Percentiles rank a stretch among this genome's conserved stretches.
These are phyloP conservation scores for Ciona savignyi DNA, from an alignment of 23 tunicate species.

Conservation along the genomic window DNA sequence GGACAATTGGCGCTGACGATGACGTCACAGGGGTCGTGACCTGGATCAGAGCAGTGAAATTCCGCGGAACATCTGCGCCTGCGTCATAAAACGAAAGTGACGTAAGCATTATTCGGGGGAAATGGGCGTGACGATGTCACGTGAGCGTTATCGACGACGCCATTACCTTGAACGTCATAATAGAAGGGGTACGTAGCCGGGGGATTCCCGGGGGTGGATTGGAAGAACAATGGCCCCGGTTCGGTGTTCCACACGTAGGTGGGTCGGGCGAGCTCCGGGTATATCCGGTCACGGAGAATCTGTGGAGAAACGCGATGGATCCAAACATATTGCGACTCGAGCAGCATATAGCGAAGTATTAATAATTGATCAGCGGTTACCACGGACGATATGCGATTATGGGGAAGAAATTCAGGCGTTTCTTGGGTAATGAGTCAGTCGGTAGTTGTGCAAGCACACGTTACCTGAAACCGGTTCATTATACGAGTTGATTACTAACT, in stretches of 20 bases:
- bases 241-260: conserved; percentile 60
- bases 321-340: no score
- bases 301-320: no score
- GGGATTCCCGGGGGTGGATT: conserved; percentile 34
- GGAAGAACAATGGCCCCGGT: conserved; percentile 65
- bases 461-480: no score
- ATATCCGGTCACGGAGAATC: conserved; percentile 89
- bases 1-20: conserved; percentile 84
- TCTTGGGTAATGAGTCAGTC: no score
- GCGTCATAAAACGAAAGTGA: conserved; percentile 4
- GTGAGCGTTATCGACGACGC: no score
- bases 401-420: no score
- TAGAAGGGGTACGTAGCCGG: conserved; percentile 43
- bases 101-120: neutral
- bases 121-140: no score
- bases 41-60: conserved; percentile 95
- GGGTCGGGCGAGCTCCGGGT: conserved; percentile 45
- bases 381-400: no score
- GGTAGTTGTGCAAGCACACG: no score
- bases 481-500: no score
- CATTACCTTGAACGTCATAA: conserved; percentile 41
- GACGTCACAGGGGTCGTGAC: conserved; percentile 78
- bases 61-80: conserved; percentile 45
- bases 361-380: no score
- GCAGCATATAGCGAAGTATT: no score